phyloP scores from a whole-genome alignment of 53 echinoderm and acorn worm genomes.

The Henricia sp. region DNA sequence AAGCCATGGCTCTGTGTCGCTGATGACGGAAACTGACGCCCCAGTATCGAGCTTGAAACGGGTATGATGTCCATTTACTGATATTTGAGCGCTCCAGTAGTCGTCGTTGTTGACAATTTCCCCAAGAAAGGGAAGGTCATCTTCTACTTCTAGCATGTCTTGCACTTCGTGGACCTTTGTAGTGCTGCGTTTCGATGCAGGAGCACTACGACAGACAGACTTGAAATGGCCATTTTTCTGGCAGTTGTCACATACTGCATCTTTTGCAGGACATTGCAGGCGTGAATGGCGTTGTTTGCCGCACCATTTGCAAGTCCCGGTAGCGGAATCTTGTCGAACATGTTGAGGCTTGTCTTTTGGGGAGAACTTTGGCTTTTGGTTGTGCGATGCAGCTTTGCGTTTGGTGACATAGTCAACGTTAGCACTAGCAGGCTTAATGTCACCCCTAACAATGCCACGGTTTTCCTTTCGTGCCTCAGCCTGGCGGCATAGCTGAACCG shows the following conservation, averaged over 20 bases:
- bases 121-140: constrained; percentile 39
- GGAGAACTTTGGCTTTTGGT: not conserved
- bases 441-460: too few relatives aligned
- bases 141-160: not conserved
- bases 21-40: constrained; percentile 14
- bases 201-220: too few relatives aligned
- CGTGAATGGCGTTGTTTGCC: constrained; percentile 5
- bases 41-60: constrained; percentile 18
- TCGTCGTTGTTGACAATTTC: constrained; percentile 8
- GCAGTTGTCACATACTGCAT: constrained; percentile 21
- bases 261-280: constrained; percentile 64
- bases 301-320: constrained; percentile 8
- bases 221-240: constrained; percentile 21
- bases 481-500: too few relatives aligned
- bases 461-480: too few relatives aligned
- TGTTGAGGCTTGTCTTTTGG: not conserved
- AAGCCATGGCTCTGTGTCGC: constrained; percentile 14
- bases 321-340: not conserved
- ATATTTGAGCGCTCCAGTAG: constrained; percentile 64
- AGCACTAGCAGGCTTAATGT: too few relatives aligned
- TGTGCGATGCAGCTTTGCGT: not conserved
- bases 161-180: constrained; percentile 41
- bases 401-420: too few relatives aligned
- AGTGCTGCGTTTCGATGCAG: too few relatives aligned
- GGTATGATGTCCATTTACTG: constrained; percentile 55